Evolutionary conservation across 2,113 vertebrate species (phyloP), one percentile per base, ranked within the genome.

Genomic region (Oryzias javanicus): DNA sequence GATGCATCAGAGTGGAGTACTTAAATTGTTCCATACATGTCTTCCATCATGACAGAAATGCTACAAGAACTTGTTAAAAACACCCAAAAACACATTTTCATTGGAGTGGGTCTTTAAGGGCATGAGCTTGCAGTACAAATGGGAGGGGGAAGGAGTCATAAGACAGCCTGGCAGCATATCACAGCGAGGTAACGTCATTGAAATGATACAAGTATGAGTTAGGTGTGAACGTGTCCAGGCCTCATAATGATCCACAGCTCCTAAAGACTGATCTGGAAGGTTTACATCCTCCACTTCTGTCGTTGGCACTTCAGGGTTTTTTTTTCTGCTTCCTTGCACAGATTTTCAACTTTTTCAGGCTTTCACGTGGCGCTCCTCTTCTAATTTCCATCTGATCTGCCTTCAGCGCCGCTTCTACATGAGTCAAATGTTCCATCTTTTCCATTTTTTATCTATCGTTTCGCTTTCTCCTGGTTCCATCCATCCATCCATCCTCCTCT

Each of bases 161-260:
- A 77, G 67, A 59, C 76, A 57, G 53, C 41, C 64, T 83, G 81
- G 80, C 79, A 70, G 67, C 51, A 55, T 70, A 77, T 86, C 69
- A 82, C 68, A 85, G 72, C 48, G 63, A 54, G 55, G 55, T 70
- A 70, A 79, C 87, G 64, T 89, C 87, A 89, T 83, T 72, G 53
- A 55, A 76, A 76, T 54, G 78, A 77, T 81, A 80, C 56, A 64
- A 78, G 54, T 74, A 74, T 60, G 64, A 67, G 50, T 70, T 25
- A 84, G 82, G 86, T 86, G 82, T 61, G 78, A 89, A 79, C 67
- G 68, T 61, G 75, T 81, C 60, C 73, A 75, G 74, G 56, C 55
- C 63, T 78, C 60, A 64, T 64, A 48, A 42, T 59, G 58, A 42
- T 60, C 61, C 3, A 0, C 29, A 49, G 42, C 42, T 60, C 52